phyloP scores from a whole-genome alignment of 2,797 vertebrate species.

The Leucoraja ocellata region DNA sequence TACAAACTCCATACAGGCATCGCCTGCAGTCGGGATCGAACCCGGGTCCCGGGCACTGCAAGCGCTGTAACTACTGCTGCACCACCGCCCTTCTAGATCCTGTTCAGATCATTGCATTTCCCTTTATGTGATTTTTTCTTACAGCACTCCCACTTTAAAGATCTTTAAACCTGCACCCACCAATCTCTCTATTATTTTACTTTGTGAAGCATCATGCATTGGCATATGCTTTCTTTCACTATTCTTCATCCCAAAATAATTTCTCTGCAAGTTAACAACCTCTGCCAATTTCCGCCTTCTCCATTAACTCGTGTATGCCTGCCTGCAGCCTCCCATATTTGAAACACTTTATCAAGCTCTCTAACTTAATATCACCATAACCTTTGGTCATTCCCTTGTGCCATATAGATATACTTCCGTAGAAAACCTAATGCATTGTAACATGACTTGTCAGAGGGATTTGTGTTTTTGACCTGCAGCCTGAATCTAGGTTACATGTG shows the following conservation, averaged over 20 bases:
- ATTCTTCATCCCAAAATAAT: background rate
- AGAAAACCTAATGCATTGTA: background rate
- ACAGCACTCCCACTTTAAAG: background rate
- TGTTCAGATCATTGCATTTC: background rate
- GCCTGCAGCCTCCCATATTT: background rate
- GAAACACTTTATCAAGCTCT: background rate
- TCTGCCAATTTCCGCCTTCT: background rate
- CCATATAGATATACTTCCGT: background rate
- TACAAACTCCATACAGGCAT: too few relatives aligned
- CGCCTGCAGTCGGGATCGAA: too few relatives aligned
- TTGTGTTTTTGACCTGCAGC: too few relatives aligned
- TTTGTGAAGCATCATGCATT: background rate
- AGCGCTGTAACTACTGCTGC: too few relatives aligned
- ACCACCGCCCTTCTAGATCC: background rate
- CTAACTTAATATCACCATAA: background rate
- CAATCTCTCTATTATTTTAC: background rate
- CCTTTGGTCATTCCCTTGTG: background rate
- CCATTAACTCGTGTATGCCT: background rate
- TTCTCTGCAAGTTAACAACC: background rate
- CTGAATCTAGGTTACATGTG: too few relatives aligned
- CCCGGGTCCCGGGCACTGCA: too few relatives aligned
- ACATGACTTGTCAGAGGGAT: background rate
- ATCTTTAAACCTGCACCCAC: background rate
- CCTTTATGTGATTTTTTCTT: background rate
- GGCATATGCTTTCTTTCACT: background rate